phyloP scores from a whole-genome alignment of 1,140 invertebrate genomes.

The Choristoneura fumiferana region DNA sequence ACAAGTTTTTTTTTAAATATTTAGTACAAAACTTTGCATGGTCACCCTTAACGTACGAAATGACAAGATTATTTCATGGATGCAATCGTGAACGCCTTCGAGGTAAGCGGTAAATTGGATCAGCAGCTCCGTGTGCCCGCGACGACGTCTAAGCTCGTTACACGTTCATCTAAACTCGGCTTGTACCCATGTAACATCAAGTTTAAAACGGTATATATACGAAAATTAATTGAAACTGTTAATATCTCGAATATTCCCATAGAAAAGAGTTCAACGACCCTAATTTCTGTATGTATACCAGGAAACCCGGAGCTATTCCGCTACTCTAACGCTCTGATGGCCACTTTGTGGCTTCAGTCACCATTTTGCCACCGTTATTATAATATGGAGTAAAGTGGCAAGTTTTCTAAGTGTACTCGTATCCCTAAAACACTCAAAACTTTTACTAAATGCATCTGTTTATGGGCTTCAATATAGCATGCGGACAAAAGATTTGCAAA shows the following conservation, averaged over 20 bases:
- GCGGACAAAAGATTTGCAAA: too few relatives aligned
- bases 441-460: too few relatives aligned
- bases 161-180: not conserved
- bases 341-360: not conserved
- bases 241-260: constrained; percentile 27
- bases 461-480: too few relatives aligned
- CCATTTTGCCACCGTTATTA: too few relatives aligned
- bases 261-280: constrained; percentile 61
- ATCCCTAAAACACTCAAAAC: too few relatives aligned
- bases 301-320: not conserved
- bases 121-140: not conserved
- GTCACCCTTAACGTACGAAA: not conserved
- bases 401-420: too few relatives aligned
- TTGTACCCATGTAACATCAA: not conserved
- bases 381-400: too few relatives aligned
- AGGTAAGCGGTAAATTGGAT: constrained; percentile 1
- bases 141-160: not conserved
- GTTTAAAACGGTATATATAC: not conserved
- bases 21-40: not conserved
- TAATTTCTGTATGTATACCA: too few relatives aligned
- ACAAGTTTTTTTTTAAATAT: too few relatives aligned
- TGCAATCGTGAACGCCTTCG: constrained; percentile 8
- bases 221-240: constrained; percentile 1
- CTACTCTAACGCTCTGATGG: not conserved
- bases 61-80: not conserved